Evolutionary conservation across 2,888 invertebrate genomes (phyloP), one percentile per base, ranked within the genome.

Genomic region (Latrodectus elegans): DNA sequence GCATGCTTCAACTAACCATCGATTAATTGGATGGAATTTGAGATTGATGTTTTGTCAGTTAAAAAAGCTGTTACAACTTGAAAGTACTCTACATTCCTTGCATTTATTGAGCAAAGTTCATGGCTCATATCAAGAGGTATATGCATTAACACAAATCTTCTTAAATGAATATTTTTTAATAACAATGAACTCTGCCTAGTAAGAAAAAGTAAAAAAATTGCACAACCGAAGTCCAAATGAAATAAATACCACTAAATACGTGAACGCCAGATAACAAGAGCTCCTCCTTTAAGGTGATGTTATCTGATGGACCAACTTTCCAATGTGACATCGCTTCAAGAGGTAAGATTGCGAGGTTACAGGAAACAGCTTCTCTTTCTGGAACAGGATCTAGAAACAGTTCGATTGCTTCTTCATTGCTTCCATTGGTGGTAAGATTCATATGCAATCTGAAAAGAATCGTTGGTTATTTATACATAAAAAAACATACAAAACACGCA

Each of bases 361-460:
- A 88, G 8, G 87, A 88, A 6, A 83, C 82, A 12, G 87, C 87
- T 49, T 88, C 87, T n/a, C 81, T 38, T 26, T 83, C 87, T 1
- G 82, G 70, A 15, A 87, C 72, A 6, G 86, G 86, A 26, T 86
- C 86, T 9, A 87, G 64, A 12, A 73, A 65, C 1, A 87, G 73
- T 8, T 87, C 81, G 3, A 86, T 72, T 2, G 17, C 55, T 2
- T 65, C 86, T 22, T 83, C 83, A 0, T 49, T 55, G 22, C 68
- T 82, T 4, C 15, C 73, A 52, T 82, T 87, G 9, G 10, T 65
- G 14, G 77, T 71, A 3, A 80, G 51, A 64, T 85, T 85, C 53
- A 87, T 51, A 4, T 88, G 82, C 8, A 88, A 60, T 12, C 87
- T 88, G 73, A 26, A 67, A 81, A 60, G 9, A 64, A 49, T 11